These are phyloP conservation scores for Otis tarda DNA, from an alignment of 2,113 vertebrate species.

Conservation along the genomic window DNA sequence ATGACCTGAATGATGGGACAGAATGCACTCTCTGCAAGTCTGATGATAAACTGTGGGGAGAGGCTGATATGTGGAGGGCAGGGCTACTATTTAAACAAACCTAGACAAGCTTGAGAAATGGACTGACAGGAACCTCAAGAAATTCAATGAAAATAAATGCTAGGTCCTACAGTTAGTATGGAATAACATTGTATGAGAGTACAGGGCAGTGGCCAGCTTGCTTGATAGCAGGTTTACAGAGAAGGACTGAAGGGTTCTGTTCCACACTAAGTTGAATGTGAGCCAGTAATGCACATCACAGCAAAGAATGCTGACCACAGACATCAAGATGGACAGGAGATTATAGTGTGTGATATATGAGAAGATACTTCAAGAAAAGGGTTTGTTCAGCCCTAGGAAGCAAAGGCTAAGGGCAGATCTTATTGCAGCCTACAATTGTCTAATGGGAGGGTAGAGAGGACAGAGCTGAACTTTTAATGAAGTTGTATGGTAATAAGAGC, in stretches of 20 bases:
- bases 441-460: background rate
- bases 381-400: background rate
- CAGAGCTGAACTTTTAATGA: background rate
- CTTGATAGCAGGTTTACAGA: background rate
- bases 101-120: background rate
- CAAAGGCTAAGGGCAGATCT: background rate
- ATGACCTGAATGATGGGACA: background rate
- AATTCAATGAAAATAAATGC: background rate
- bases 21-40: background rate
- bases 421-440: background rate
- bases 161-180: background rate
- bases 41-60: background rate
- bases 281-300: background rate
- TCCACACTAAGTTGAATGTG: accelerated
- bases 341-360: background rate
- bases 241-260: background rate
- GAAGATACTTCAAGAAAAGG: background rate
- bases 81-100: background rate
- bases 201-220: background rate
- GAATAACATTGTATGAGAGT: background rate
- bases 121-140: background rate
- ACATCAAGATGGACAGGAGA: background rate
- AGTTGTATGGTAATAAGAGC: background rate
- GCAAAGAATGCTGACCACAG: background rate
- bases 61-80: too few species aligned